Percentiles rank a stretch among this genome's conserved stretches.
These are phyloP conservation scores for Mus musculus DNA, from an alignment of 2,113 vertebrate species.

Conservation along the genomic window GRCm39 chr13:48727501-48728000, in stretches of 20 bases:
- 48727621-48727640: background rate
- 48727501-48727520: background rate
- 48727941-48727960: background rate
- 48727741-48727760: background rate
- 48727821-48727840: background rate
- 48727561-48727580: background rate
- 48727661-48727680: background rate
- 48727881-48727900: background rate
- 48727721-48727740: no score
- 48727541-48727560: background rate
- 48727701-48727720: background rate
- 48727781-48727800: background rate
- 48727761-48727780: no score
- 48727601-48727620: background rate
- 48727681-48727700: background rate
- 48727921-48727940: background rate
- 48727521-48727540: background rate
- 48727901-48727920: background rate
- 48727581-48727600: background rate
- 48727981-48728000: background rate
- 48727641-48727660: background rate
- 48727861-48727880: background rate
- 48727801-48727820: background rate
- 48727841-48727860: background rate
- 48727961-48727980: background rate